Conservation (phyloP, 2,113 vertebrate species). For the Ophiodon elongatus region DNA sequence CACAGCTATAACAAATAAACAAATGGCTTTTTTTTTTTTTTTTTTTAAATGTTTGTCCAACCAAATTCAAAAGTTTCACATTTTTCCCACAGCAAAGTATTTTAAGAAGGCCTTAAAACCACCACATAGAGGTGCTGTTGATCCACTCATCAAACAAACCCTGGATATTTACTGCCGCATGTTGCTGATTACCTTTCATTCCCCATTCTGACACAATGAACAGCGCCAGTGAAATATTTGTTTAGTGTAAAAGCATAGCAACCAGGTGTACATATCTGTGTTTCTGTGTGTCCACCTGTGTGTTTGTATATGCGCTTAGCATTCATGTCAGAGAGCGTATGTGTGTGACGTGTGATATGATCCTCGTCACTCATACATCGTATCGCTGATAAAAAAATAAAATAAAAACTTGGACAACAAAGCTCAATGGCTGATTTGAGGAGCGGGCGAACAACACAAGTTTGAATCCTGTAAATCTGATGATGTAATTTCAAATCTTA, state of each 20-base stretch:
- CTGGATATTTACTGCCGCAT: not conserved
- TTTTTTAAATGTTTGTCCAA: not conserved
- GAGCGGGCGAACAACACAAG: not conserved
- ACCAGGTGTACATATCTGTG: not conserved
- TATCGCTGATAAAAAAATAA: slow-evolving; percentile 3
- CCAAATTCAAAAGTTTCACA: not conserved
- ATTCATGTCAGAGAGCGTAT: not conserved
- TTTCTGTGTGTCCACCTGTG: slow-evolving; percentile 9
- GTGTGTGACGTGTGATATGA: not conserved
- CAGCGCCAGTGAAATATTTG: not conserved
- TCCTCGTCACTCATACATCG: not conserved
- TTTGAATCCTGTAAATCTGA: not conserved
- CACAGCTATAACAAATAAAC: slow-evolving; percentile 29
- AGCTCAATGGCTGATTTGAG: not conserved
- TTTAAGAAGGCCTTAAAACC: not conserved
- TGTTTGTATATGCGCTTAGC: not conserved
- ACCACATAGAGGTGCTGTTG: slow-evolving; percentile 50
- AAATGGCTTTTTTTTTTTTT: not conserved
- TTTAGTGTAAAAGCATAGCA: not conserved
- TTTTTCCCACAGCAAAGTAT: not conserved
- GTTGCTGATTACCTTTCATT: not conserved
- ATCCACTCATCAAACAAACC: not conserved
- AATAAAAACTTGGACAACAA: not conserved
- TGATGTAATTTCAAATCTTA: not conserved
- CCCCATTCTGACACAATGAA: not conserved